A percentile compares a stretch with the other conserved stretches of the same genome.
Conservation (phyloP, 2,113 vertebrate species). For the Podarcis muralis region DNA sequence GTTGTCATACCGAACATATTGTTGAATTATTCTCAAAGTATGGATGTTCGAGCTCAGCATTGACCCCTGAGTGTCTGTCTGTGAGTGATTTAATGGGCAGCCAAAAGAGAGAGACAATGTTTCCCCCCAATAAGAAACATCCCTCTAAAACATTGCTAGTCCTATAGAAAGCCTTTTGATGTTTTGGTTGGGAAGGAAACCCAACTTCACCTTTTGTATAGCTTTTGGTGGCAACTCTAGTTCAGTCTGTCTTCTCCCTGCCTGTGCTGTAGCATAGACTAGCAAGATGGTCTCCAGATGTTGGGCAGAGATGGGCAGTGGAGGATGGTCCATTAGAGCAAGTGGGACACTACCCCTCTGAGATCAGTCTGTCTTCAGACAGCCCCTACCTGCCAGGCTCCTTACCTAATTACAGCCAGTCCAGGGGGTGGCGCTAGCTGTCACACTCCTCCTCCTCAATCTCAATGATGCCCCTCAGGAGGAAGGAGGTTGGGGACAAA, state of each 20-base stretch:
- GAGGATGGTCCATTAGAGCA: no score
- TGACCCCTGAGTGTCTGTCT: not conserved
- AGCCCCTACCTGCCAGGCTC: no score
- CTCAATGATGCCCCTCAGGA: no score
- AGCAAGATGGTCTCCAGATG: not conserved
- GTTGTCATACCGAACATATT: not conserved
- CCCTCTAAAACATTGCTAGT: not conserved
- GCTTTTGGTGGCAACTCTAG: not conserved
- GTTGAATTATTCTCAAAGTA: fast-evolving
- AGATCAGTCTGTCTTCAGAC: no score
- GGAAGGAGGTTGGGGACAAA: no score
- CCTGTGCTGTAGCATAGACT: not conserved
- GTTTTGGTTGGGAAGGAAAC: not conserved
- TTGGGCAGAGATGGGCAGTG: not conserved
- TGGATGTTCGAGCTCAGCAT: fast-evolving
- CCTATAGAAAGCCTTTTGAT: not conserved
- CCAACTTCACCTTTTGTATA: not conserved
- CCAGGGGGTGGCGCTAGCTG: no score
- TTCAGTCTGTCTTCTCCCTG: not conserved
- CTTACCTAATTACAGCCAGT: no score
- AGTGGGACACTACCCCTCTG: no score
- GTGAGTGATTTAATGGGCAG: not conserved
- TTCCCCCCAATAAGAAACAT: not conserved
- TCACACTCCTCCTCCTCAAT: no score
- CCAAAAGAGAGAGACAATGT: not conserved